A percentile compares a stretch with the other conserved stretches of the same genome.
Conservation (phyloP, 2,888 invertebrate species). For the Meandrusa payeni region DNA sequence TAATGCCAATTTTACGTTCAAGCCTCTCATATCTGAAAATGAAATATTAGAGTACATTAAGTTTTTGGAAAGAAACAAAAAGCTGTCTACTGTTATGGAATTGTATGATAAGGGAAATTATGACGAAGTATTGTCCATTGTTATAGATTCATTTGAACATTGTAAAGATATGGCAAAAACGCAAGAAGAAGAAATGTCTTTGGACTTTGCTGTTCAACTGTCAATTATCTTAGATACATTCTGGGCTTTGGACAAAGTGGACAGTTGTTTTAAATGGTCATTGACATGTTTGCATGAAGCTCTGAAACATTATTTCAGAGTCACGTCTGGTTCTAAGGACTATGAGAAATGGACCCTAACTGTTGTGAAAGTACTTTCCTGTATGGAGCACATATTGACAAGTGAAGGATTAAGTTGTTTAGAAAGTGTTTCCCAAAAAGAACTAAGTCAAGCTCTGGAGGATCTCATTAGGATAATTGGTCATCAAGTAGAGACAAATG, state of each 20-base stretch:
- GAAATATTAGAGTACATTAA: slow-evolving; percentile 59
- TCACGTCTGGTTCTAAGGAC: slow-evolving; percentile 62
- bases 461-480: slow-evolving; percentile 88
- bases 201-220: slow-evolving; percentile 80
- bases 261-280: slow-evolving; percentile 88
- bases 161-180: slow-evolving; percentile 63
- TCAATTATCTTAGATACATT: slow-evolving; percentile 84
- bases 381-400: slow-evolving; percentile 68
- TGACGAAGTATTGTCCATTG: slow-evolving; percentile 83
- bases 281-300: slow-evolving; percentile 89
- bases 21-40: slow-evolving; percentile 55
- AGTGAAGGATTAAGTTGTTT: slow-evolving; percentile 68
- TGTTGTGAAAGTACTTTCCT: slow-evolving; percentile 67
- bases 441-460: slow-evolving; percentile 85
- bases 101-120: slow-evolving; percentile 84
- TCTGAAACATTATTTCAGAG: slow-evolving; percentile 81
- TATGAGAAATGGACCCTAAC: slow-evolving; percentile 71
- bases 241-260: slow-evolving; percentile 81
- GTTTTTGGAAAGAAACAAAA: slow-evolving; percentile 73
- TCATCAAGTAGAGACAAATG: slow-evolving; percentile 88
- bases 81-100: slow-evolving; percentile 83
- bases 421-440: slow-evolving; percentile 79
- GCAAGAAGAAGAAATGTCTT: slow-evolving; percentile 67
- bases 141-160: slow-evolving; percentile 85
- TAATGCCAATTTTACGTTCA: slow-evolving; percentile 61